phyloP scores from a whole-genome alignment of 2,888 invertebrate genomes.

The Caenorhabditis macrosperma region DNA sequence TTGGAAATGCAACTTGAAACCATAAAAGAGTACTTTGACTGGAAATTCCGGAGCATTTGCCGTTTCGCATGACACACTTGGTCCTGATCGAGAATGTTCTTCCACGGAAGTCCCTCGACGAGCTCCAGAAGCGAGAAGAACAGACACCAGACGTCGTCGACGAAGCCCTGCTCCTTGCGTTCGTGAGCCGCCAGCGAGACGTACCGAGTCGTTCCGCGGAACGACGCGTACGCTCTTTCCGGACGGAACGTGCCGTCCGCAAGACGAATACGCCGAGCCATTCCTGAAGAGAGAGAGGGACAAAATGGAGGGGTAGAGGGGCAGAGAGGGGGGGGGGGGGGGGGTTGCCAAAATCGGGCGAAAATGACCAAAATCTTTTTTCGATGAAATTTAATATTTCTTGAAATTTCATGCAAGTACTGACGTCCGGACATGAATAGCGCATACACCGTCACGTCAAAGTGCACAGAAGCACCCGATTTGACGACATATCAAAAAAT shows the following conservation, averaged over 20 bases:
- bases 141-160: slow-evolving; percentile 73
- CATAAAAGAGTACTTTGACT: slow-evolving; percentile 47
- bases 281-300: too few relatives aligned
- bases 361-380: too few relatives aligned
- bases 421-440: too few relatives aligned
- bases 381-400: too few relatives aligned
- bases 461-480: too few relatives aligned
- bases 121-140: slow-evolving; percentile 75
- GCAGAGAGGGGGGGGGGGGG: too few relatives aligned
- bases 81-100: slow-evolving; percentile 66
- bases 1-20: too few relatives aligned
- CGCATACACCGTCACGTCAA: too few relatives aligned
- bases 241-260: slow-evolving; percentile 69
- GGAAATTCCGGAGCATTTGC: slow-evolving; percentile 22
- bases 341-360: too few relatives aligned
- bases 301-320: too few relatives aligned
- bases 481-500: too few relatives aligned
- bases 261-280: slow-evolving; percentile 65
- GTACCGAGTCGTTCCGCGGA: slow-evolving; percentile 77
- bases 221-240: slow-evolving; percentile 74
- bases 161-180: slow-evolving; percentile 70
- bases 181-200: slow-evolving; percentile 76
- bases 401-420: too few relatives aligned
- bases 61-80: slow-evolving; percentile 67
- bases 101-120: slow-evolving; percentile 76